These are phyloP conservation scores for Ichneumoninae sp. DNA, from an alignment of 2,888 invertebrate genomes.

Conservation along the genomic window DNA sequence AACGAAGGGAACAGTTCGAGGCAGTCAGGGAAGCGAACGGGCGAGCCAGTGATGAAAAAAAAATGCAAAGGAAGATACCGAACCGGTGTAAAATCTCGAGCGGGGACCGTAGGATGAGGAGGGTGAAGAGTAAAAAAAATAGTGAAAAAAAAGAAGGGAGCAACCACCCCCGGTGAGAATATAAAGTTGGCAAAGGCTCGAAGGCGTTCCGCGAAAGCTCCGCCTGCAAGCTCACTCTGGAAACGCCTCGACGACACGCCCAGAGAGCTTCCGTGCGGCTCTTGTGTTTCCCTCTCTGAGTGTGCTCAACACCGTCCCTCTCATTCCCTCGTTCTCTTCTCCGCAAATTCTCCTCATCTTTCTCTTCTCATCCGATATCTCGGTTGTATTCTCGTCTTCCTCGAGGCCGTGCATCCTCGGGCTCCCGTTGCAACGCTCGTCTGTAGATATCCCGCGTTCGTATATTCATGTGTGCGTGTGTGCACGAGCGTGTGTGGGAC, in stretches of 20 bases:
- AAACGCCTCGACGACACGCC: slow-evolving; percentile 79
- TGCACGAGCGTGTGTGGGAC: slow-evolving; percentile 20
- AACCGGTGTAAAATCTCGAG: slow-evolving; percentile 57
- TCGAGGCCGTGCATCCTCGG: slow-evolving; percentile 23
- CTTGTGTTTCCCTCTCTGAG: slow-evolving; percentile 40
- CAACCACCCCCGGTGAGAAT: slow-evolving; percentile 37
- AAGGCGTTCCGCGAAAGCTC: slow-evolving; percentile 81
- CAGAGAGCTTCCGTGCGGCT: slow-evolving; percentile 60
- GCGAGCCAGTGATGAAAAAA: slow-evolving; percentile 18
- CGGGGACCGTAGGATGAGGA: slow-evolving; percentile 46
- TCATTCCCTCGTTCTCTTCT: slow-evolving; percentile 14
- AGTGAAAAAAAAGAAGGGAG: slow-evolving; percentile 35
- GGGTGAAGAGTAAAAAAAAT: slow-evolving; percentile 49
- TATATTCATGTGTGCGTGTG: background rate
- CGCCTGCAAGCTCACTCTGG: slow-evolving; percentile 80
- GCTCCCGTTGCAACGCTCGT: slow-evolving; percentile 42
- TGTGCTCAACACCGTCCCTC: slow-evolving; percentile 36
- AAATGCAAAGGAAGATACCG: slow-evolving; percentile 50
- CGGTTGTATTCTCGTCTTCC: slow-evolving; percentile 44
- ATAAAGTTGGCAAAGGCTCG: slow-evolving; percentile 59
- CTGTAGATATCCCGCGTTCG: background rate
- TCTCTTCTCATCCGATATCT: slow-evolving; percentile 31
- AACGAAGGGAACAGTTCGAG: background rate
- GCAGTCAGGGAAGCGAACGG: slow-evolving; percentile 40
- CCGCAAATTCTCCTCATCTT: slow-evolving; percentile 43